These are phyloP conservation scores for Oreortyx pictus DNA, from an alignment of 2,797 vertebrate genomes.

Conservation along the genomic window DNA sequence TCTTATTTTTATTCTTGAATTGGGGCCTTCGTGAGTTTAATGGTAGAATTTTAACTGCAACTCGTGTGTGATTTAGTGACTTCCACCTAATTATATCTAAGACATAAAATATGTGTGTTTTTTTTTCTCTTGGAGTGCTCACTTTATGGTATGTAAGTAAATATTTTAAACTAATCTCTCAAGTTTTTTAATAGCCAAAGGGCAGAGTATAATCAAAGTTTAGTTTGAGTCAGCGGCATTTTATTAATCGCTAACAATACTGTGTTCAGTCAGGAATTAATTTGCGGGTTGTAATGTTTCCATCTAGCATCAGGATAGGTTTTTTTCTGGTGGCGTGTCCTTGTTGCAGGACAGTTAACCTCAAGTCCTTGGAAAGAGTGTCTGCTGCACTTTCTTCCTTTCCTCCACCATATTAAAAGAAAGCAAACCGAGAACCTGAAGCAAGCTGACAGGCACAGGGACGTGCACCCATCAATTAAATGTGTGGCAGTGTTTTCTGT, in stretches of 20 bases:
- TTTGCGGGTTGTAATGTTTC: background rate
- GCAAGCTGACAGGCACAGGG: constrained; percentile 64
- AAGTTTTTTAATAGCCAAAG: background rate
- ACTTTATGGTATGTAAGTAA: background rate
- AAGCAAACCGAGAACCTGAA: background rate
- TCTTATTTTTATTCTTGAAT: background rate
- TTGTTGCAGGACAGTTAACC: constrained; percentile 74
- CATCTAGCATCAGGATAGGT: background rate
- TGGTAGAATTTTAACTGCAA: background rate
- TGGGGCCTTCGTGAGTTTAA: background rate
- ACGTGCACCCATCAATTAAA: constrained; percentile 85
- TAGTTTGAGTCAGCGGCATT: background rate
- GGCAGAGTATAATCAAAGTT: background rate
- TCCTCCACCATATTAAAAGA: constrained; percentile 37
- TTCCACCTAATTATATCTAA: background rate
- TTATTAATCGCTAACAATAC: background rate
- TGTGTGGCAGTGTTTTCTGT: constrained; percentile 82
- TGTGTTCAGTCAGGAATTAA: background rate
- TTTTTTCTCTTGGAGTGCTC: background rate
- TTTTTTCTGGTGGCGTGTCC: constrained; percentile 33
- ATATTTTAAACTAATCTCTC: background rate
- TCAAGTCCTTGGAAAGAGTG: constrained; percentile 68
- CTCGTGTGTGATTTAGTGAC: background rate
- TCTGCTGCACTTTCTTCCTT: constrained; percentile 39
- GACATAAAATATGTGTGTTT: background rate